phyloP scores from a whole-genome alignment of 2,797 vertebrate species.

The Paguma larvata region DNA sequence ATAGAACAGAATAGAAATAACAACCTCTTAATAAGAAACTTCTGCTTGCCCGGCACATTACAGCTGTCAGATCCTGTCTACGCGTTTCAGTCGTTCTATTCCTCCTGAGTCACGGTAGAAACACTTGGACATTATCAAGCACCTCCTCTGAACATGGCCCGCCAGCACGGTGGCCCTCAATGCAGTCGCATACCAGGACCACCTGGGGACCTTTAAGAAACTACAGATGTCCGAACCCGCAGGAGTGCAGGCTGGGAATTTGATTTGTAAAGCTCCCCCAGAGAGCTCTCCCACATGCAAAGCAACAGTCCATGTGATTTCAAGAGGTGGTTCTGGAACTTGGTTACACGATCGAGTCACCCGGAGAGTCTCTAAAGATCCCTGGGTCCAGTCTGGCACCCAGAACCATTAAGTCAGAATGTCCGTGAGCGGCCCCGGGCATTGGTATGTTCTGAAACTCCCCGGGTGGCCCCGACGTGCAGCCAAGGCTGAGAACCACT shows the following conservation, averaged over 20 bases:
- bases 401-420: not conserved
- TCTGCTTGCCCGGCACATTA: not conserved
- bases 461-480: not conserved
- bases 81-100: not conserved
- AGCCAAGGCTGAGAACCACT: conserved; percentile 54
- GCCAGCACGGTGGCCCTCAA: not conserved
- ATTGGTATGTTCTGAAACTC: conserved; percentile 22
- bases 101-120: not conserved
- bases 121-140: not conserved
- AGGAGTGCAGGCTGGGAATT: not conserved
- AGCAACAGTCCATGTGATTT: not conserved
- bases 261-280: not conserved
- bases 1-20: not conserved
- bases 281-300: not conserved
- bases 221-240: not conserved
- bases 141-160: not conserved
- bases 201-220: not conserved
- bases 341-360: not conserved
- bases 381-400: not conserved
- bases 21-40: not conserved
- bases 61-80: not conserved
- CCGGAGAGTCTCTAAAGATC: not conserved
- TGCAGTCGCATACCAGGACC: not conserved
- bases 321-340: not conserved
- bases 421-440: not conserved